Evolutionary conservation across 2,888 invertebrate genomes (phyloP).

Genomic region (Himalopsyche tibetana): DNA sequence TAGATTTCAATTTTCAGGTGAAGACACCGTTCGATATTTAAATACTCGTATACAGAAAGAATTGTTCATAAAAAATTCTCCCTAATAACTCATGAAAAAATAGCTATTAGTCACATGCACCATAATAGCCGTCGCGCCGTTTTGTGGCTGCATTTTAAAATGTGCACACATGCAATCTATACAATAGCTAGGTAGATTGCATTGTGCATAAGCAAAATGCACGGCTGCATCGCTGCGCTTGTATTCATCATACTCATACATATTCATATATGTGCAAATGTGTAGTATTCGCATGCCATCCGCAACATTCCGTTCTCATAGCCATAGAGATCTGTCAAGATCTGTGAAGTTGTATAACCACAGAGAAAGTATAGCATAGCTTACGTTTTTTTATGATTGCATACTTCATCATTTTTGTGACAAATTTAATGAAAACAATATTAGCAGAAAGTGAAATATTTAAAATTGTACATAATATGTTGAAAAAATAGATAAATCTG

Average conservation of each 20-base stretch:
- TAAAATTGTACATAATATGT: too few species aligned
- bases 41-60: too few species aligned
- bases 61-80: neutral
- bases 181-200: constrained; percentile 15
- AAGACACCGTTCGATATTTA: too few species aligned
- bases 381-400: too few species aligned
- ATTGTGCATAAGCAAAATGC: constrained; percentile 26
- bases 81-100: constrained; percentile 18
- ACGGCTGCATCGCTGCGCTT: constrained; percentile 41
- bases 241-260: neutral
- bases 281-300: constrained; percentile 22
- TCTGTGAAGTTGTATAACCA: neutral
- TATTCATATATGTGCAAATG: neutral
- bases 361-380: neutral
- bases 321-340: neutral
- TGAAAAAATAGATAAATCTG: too few species aligned
- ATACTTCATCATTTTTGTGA: too few species aligned
- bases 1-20: too few species aligned
- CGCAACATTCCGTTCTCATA: neutral
- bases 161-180: constrained; percentile 7
- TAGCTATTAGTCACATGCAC: neutral
- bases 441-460: too few species aligned
- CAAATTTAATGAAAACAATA: too few species aligned
- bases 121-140: neutral
- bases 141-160: constrained; percentile 18